These are phyloP conservation scores for Hecatera dysodea DNA, from an alignment of 2,888 invertebrate genomes.

Conservation along the genomic window DNA sequence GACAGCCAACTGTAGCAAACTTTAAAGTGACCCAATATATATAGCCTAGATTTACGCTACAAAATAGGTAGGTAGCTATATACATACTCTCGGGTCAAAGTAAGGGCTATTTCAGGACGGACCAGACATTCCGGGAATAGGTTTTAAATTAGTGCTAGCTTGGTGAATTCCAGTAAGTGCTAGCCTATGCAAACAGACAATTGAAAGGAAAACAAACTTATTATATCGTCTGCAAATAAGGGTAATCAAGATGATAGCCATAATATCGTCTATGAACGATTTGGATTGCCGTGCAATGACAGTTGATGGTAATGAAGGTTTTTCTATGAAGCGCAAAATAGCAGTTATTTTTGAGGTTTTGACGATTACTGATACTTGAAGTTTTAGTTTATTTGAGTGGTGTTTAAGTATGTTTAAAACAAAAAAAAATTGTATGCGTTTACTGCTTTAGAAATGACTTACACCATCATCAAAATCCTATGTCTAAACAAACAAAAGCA, in stretches of 20 bases:
- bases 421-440: neutral
- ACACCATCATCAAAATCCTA: neutral
- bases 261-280: slow-evolving; percentile 61
- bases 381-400: neutral
- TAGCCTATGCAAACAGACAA: slow-evolving; percentile 51
- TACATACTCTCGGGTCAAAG: slow-evolving; percentile 1
- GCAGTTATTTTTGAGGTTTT: slow-evolving; percentile 32
- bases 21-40: slow-evolving; percentile 32
- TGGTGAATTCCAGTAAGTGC: slow-evolving; percentile 44
- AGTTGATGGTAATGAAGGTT: slow-evolving; percentile 34
- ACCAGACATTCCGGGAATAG: slow-evolving; percentile 48
- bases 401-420: neutral
- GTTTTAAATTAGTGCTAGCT: slow-evolving; percentile 18
- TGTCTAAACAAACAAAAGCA: no score
- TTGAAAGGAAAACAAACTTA: slow-evolving; percentile 66
- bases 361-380: slow-evolving; percentile 15
- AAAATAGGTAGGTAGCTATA: neutral
- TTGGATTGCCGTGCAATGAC: slow-evolving; percentile 49
- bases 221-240: slow-evolving; percentile 64
- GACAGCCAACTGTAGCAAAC: slow-evolving; percentile 13
- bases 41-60: slow-evolving; percentile 19
- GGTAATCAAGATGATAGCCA: slow-evolving; percentile 69
- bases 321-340: slow-evolving; percentile 28
- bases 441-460: neutral
- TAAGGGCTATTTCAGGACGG: slow-evolving; percentile 41